phyloP scores from a whole-genome alignment of 2,888 invertebrate genomes.

The Mythimna impura region DNA sequence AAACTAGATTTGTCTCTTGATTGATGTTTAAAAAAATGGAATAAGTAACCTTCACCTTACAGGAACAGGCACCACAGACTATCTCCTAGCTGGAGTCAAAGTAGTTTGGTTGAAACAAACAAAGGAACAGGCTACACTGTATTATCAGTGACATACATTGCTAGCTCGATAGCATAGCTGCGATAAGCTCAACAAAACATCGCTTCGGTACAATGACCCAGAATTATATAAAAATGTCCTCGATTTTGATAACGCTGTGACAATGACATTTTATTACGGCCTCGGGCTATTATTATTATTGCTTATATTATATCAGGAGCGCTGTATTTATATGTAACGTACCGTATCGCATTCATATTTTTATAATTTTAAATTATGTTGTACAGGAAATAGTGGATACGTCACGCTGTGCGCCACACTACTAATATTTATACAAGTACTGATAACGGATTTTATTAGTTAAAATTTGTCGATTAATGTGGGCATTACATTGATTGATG shows the following conservation, averaged over 20 bases:
- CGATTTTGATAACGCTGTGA: slow-evolving; percentile 86
- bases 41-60: slow-evolving; percentile 51
- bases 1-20: background rate
- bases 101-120: slow-evolving; percentile 77
- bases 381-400: slow-evolving; percentile 36
- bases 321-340: slow-evolving; percentile 27
- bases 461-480: slow-evolving; percentile 47
- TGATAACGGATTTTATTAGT: slow-evolving; percentile 38
- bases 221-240: slow-evolving; percentile 89
- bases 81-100: slow-evolving; percentile 56
- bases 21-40: background rate
- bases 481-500: slow-evolving; percentile 11
- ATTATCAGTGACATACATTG: slow-evolving; percentile 88
- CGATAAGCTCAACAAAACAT: slow-evolving; percentile 89
- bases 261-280: slow-evolving; percentile 87
- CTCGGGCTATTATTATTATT: slow-evolving; percentile 72
- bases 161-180: slow-evolving; percentile 79
- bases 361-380: slow-evolving; percentile 30
- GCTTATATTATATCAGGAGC: slow-evolving; percentile 51
- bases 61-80: slow-evolving; percentile 18
- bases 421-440: slow-evolving; percentile 25
- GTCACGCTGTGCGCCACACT: slow-evolving; percentile 35
- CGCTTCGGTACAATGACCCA: slow-evolving; percentile 89
- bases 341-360: slow-evolving; percentile 21
- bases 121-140: slow-evolving; percentile 74